A percentile compares a stretch with the other conserved stretches of the same genome.
Evolutionary conservation across 2,797 vertebrate species (phyloP).

Genomic region (Xiphorhynchus erythropygius): DNA sequence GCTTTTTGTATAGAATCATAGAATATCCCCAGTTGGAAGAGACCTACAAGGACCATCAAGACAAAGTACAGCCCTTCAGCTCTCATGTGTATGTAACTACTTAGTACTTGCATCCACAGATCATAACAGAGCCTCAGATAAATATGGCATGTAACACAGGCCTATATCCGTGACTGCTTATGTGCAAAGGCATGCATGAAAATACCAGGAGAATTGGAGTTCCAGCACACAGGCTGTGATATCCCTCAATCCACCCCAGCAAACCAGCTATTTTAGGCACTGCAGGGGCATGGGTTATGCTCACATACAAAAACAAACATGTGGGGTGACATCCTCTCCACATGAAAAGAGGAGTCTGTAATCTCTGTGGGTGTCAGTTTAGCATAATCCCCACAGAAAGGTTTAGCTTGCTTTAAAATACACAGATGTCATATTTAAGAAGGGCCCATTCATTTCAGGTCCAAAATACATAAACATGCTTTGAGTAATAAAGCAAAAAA

Average conservation of each 20-base stretch:
- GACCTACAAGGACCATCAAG: background rate
- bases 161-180: background rate
- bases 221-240: background rate
- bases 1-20: background rate
- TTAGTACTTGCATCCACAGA: background rate
- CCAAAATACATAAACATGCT: constrained; percentile 48
- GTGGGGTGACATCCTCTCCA: constrained; percentile 49
- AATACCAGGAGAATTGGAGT: background rate
- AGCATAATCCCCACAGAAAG: constrained; percentile 43
- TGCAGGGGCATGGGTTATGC: background rate
- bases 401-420: constrained; percentile 21
- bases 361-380: constrained; percentile 41
- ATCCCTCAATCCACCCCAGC: background rate
- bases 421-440: constrained; percentile 11
- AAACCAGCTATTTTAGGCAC: constrained; percentile 28
- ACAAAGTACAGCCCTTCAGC: background rate
- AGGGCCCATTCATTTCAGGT: constrained; percentile 34
- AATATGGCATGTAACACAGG: accelerated
- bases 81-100: accelerated
- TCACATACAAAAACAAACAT: constrained; percentile 11
- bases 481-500: constrained; percentile 50
- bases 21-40: background rate
- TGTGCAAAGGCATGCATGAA: background rate
- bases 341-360: constrained; percentile 39
- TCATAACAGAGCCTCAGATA: background rate